phyloP scores from a whole-genome alignment of 2,797 vertebrate genomes.

The Enoplosus armatus region DNA sequence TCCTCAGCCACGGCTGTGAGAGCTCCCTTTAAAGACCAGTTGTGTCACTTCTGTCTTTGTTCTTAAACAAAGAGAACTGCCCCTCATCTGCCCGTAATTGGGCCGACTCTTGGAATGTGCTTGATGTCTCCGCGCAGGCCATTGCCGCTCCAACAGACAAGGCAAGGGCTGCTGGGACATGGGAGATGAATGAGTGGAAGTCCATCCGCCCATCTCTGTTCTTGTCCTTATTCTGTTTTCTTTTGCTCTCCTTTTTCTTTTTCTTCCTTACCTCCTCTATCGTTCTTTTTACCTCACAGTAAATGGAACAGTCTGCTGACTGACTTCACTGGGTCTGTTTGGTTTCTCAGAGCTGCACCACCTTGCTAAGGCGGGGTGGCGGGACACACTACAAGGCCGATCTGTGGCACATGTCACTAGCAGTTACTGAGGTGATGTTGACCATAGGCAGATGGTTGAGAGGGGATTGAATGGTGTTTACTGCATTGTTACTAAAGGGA shows the following conservation, averaged over 20 bases:
- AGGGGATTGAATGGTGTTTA: slow-evolving; percentile 78
- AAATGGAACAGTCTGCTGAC: slow-evolving; percentile 62
- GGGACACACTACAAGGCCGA: slow-evolving; percentile 74
- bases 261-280: not conserved
- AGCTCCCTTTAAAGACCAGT: slow-evolving; percentile 86
- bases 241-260: slow-evolving; percentile 29
- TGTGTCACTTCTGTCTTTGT: slow-evolving; percentile 88
- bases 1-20: slow-evolving; percentile 74
- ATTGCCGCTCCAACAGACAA: slow-evolving; percentile 73
- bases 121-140: slow-evolving; percentile 84
- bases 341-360: slow-evolving; percentile 63
- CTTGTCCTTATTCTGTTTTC: slow-evolving; percentile 18
- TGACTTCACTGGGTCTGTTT: slow-evolving; percentile 57
- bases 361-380: slow-evolving; percentile 64
- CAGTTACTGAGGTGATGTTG: slow-evolving; percentile 78
- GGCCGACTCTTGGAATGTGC: slow-evolving; percentile 86
- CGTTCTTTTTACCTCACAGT: slow-evolving; percentile 39
- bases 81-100: slow-evolving; percentile 88
- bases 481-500: slow-evolving; percentile 80
- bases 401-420: slow-evolving; percentile 73
- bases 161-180: slow-evolving; percentile 69
- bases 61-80: slow-evolving; percentile 88
- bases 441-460: slow-evolving; percentile 77
- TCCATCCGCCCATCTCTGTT: slow-evolving; percentile 56
- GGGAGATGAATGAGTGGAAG: slow-evolving; percentile 68